These are phyloP conservation scores for Euura lappo DNA, from an alignment of 1,140 invertebrate species.

Conservation along the genomic window DNA sequence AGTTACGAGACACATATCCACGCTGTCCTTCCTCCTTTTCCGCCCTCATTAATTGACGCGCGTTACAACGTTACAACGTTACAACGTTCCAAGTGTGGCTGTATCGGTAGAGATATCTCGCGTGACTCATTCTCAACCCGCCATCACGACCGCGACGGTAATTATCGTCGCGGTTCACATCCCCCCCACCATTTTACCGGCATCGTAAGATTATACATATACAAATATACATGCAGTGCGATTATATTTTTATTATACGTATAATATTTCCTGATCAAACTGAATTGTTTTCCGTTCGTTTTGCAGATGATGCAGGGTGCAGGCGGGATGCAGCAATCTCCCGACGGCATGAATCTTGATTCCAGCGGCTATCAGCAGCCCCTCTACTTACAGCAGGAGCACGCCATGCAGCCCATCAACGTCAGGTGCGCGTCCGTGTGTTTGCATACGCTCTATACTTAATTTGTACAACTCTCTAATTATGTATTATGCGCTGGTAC, in stretches of 20 bases:
- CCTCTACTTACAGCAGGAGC: conserved; percentile 66
- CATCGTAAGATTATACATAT: too few relatives aligned
- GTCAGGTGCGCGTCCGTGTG: conserved; percentile 46
- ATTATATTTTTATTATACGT: background rate
- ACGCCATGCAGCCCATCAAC: conserved; percentile 58
- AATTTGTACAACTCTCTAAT: too few relatives aligned
- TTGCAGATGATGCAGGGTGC: conserved; percentile 58
- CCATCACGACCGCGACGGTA: background rate
- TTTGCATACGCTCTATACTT: too few relatives aligned
- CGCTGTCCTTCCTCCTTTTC: background rate
- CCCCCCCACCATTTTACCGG: too few relatives aligned
- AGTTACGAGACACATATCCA: conserved; percentile 1
- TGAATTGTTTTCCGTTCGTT: conserved; percentile 16
- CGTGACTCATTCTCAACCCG: background rate
- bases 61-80: too few relatives aligned
- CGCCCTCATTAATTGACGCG: conserved; percentile 2
- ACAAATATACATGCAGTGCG: too few relatives aligned
- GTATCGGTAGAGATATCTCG: background rate
- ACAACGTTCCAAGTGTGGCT: too few relatives aligned
- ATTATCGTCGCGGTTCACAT: too few relatives aligned
- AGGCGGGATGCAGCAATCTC: conserved; percentile 70
- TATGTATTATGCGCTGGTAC: too few relatives aligned
- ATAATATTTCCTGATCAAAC: too few relatives aligned
- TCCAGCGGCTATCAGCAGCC: conserved; percentile 74
- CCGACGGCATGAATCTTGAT: conserved; percentile 70